phyloP scores from a whole-genome alignment of 2,888 invertebrate species.

The Epinotia nisella region DNA sequence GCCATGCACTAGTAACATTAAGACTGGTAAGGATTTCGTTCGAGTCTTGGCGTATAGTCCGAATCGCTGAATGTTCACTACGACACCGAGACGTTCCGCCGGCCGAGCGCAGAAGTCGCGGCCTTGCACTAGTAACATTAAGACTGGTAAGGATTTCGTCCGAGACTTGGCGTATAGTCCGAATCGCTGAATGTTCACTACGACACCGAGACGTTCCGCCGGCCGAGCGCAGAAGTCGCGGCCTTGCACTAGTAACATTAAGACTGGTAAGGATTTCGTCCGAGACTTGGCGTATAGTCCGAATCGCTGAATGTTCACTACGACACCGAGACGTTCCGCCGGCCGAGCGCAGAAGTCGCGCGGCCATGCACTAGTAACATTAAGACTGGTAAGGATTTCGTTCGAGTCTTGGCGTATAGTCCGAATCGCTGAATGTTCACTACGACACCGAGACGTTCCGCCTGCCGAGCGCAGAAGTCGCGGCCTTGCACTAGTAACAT shows the following conservation, averaged over 20 bases:
- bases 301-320: conserved; percentile 28
- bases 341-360: conserved; percentile 30
- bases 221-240: conserved; percentile 29
- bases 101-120: conserved; percentile 29
- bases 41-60: too few species aligned
- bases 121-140: conserved; percentile 18
- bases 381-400: conserved; percentile 34
- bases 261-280: conserved; percentile 29
- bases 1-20: conserved; percentile 18
- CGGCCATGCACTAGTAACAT: conserved; percentile 11
- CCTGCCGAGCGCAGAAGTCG: conserved; percentile 25
- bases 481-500: conserved; percentile 11
- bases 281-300: too few species aligned
- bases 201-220: conserved; percentile 13
- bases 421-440: too few species aligned
- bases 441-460: conserved; percentile 13
- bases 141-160: conserved; percentile 28
- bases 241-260: conserved; percentile 18
- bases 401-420: too few species aligned
- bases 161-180: too few species aligned
- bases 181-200: conserved; percentile 31
- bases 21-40: conserved; percentile 29
- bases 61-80: conserved; percentile 28
- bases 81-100: conserved; percentile 13
- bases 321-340: conserved; percentile 13